Evolutionary conservation across 2,113 vertebrate genomes (phyloP).

Genomic region (Regulus satrapa): DNA sequence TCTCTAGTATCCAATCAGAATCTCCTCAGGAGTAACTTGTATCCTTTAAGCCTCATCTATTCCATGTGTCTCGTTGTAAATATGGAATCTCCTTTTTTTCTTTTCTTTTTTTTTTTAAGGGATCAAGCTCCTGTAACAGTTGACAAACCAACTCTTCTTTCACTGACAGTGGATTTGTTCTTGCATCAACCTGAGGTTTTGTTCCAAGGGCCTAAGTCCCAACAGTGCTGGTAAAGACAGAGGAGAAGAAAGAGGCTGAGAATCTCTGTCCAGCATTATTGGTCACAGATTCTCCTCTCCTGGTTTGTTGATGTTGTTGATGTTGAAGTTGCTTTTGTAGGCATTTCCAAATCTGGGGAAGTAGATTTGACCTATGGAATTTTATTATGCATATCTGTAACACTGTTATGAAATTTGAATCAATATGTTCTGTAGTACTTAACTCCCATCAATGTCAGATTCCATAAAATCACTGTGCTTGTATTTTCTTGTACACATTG

Average conservation of each 20-base stretch:
- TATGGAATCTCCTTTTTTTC: neutral
- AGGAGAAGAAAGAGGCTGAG: neutral
- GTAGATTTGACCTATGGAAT: neutral
- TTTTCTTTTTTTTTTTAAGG: neutral
- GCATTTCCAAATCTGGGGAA: neutral
- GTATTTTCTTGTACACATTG: slow-evolving; percentile 26
- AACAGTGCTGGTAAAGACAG: neutral
- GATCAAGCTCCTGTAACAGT: neutral
- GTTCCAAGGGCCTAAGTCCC: fast-evolving
- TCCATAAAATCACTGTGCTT: slow-evolving; percentile 38
- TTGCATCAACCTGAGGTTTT: neutral
- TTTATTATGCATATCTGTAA: neutral
- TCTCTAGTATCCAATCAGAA: neutral
- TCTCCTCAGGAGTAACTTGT: neutral
- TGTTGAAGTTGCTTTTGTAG: neutral
- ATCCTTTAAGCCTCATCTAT: neutral
- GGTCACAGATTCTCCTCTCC: neutral
- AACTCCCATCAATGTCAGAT: slow-evolving; percentile 25
- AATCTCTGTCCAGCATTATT: neutral
- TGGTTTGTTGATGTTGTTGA: neutral
- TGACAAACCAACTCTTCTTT: neutral
- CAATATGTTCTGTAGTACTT: neutral
- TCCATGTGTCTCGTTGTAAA: neutral
- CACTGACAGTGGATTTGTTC: fast-evolving
- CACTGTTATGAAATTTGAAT: neutral